These are phyloP conservation scores for Cactoblastis cactorum DNA, from an alignment of 2,888 invertebrate species.

Conservation along the genomic window DNA sequence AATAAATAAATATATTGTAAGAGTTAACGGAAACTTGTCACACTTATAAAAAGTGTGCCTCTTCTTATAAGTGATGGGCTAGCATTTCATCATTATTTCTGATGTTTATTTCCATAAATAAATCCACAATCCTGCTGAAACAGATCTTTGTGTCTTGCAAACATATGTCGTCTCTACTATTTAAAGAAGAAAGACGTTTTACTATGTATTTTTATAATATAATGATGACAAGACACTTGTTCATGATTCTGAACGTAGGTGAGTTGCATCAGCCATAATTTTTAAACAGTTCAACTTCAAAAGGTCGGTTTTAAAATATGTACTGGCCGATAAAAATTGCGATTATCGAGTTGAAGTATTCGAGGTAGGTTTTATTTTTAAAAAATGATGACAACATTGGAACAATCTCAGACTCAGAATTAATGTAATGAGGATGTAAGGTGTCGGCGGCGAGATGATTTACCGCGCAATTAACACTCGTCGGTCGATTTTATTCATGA, in stretches of 20 bases:
- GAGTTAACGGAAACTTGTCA: too few relatives aligned
- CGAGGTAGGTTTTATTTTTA: constrained; percentile 8
- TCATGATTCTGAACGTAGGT: constrained; percentile 20
- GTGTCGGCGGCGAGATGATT: constrained; percentile 20
- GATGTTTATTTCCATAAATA: too few relatives aligned
- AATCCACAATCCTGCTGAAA: too few relatives aligned
- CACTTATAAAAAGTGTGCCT: too few relatives aligned
- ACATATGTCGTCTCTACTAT: too few relatives aligned
- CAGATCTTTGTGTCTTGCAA: too few relatives aligned
- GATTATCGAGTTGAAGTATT: constrained; percentile 16
- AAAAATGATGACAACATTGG: background rate
- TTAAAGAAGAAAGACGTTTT: too few relatives aligned
- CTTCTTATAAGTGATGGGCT: too few relatives aligned
- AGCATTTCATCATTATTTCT: too few relatives aligned
- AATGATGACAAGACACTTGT: constrained; percentile 9
- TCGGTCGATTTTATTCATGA: constrained; percentile 19
- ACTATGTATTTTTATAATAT: background rate
- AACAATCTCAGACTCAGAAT: constrained; percentile 1
- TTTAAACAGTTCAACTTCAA: constrained; percentile 28
- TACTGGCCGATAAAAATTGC: constrained; percentile 12
- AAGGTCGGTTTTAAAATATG: constrained; percentile 26
- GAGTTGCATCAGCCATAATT: constrained; percentile 26
- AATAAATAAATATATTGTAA: too few relatives aligned
- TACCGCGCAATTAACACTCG: constrained; percentile 25
- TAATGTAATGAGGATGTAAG: constrained; percentile 10